Conservation (phyloP, 2,888 invertebrate species). For the Auanema sp. region DNA sequence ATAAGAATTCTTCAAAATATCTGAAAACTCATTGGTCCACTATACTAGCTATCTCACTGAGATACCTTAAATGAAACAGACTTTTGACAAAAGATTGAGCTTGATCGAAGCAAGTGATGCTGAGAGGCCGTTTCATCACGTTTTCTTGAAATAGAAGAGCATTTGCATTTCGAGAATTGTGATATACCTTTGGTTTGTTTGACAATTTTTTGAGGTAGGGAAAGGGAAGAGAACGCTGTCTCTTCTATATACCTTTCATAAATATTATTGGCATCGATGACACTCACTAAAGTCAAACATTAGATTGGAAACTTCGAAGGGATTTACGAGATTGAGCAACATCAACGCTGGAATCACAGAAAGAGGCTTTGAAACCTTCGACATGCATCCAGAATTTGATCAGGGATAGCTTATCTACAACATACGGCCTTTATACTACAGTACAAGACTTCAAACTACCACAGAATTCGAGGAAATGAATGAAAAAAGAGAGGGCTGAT, state of each 20-base stretch:
- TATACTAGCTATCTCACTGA: too few relatives aligned
- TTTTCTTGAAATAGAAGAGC: slow-evolving; percentile 17
- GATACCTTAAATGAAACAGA: slow-evolving; percentile 32
- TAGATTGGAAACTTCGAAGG: not conserved
- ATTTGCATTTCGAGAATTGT: too few relatives aligned
- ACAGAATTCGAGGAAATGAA: slow-evolving; percentile 76
- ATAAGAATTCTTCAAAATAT: slow-evolving; percentile 79
- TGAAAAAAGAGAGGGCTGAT: slow-evolving; percentile 80
- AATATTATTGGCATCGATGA: slow-evolving; percentile 73
- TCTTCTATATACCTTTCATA: slow-evolving; percentile 79
- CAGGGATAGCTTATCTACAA: slow-evolving; percentile 57
- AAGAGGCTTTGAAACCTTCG: slow-evolving; percentile 66
- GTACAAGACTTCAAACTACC: slow-evolving; percentile 24
- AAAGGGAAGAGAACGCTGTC: slow-evolving; percentile 71
- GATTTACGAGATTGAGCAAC: slow-evolving; percentile 28
- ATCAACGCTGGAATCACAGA: slow-evolving; percentile 21
- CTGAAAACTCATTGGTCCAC: slow-evolving; percentile 65
- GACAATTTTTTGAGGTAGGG: slow-evolving; percentile 65
- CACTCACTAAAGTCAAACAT: slow-evolving; percentile 21
- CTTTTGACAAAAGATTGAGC: slow-evolving; percentile 38
- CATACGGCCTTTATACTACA: not conserved
- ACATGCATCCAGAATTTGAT: slow-evolving; percentile 69
- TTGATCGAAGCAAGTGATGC: slow-evolving; percentile 29
- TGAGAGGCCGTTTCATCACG: slow-evolving; percentile 13
- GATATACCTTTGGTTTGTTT: slow-evolving; percentile 65